A percentile compares a stretch with the other conserved stretches of the same genome.
These are phyloP conservation scores for Sesamia inferens DNA, from an alignment of 2,888 invertebrate genomes.

Conservation along the genomic window DNA sequence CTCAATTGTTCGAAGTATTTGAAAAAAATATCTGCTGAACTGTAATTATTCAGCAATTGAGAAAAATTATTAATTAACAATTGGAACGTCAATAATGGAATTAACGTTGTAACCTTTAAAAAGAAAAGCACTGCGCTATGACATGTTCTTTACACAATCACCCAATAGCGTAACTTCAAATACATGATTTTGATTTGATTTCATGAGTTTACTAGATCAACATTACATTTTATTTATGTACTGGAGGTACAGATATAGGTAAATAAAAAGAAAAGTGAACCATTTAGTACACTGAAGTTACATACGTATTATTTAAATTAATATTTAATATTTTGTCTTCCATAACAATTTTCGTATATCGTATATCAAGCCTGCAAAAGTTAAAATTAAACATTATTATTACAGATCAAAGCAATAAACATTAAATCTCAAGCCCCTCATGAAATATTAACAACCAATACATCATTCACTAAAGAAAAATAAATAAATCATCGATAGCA, in stretches of 20 bases:
- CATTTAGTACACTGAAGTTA: no score
- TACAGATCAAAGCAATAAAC: conserved; percentile 18
- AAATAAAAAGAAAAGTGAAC: not conserved
- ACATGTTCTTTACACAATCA: not conserved
- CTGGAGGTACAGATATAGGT: no score
- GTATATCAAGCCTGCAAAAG: not conserved
- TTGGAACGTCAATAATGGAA: not conserved
- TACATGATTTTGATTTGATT: not conserved
- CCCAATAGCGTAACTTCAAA: not conserved
- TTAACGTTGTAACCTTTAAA: not conserved
- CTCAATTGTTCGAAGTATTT: not conserved
- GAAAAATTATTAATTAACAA: no score
- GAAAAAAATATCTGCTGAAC: no score
- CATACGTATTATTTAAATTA: no score
- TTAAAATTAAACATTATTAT: conserved; percentile 6
- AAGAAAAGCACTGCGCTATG: not conserved
- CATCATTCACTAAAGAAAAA: conserved; percentile 52
- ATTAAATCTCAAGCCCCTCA: conserved; percentile 38
- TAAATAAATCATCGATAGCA: conserved; percentile 58
- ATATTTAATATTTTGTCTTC: no score
- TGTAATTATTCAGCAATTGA: no score
- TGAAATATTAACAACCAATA: conserved; percentile 52
- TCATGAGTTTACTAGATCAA: not conserved
- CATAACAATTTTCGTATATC: not conserved
- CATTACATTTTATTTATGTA: not conserved